Percentiles rank a stretch among this genome's conserved stretches.
phyloP scores from a whole-genome alignment of 2,888 invertebrate genomes.

The Chymomyza fuscimana region DNA sequence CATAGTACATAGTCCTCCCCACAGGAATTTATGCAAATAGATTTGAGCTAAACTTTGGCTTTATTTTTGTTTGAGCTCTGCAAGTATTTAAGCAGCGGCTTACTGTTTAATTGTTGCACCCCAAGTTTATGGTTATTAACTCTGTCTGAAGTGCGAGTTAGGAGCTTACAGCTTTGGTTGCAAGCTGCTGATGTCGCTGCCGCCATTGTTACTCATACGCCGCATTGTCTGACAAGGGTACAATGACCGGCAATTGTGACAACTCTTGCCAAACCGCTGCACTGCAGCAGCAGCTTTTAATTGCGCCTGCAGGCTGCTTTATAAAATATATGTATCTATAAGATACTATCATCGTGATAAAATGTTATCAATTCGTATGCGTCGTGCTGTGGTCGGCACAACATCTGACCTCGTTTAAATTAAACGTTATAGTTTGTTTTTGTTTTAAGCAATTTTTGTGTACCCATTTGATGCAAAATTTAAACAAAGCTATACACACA shows the following conservation, averaged over 20 bases:
- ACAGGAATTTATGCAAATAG: conserved; percentile 56
- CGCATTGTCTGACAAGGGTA: conserved; percentile 8
- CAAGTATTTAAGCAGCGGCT: conserved; percentile 40
- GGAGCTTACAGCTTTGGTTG: conserved; percentile 21
- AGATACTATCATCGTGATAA: conserved; percentile 42
- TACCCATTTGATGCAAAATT: not conserved
- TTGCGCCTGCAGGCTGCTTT: conserved; percentile 23
- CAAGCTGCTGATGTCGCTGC: conserved; percentile 44
- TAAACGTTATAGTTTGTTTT: conserved; percentile 23
- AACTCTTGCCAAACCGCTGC: conserved; percentile 11
- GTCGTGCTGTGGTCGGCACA: conserved; percentile 39
- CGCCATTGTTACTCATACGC: conserved; percentile 23
- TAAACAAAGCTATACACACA: not conserved
- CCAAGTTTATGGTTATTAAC: conserved; percentile 32
- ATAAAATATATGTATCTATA: conserved; percentile 33
- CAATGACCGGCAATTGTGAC: conserved; percentile 57
- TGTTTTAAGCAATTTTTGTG: conserved; percentile 7
- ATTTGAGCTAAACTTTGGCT: conserved; percentile 25
- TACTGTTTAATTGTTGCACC: conserved; percentile 14
- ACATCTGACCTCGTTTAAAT: conserved; percentile 63
- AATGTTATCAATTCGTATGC: conserved; percentile 37
- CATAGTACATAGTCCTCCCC: conserved; percentile 23
- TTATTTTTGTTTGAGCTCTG: conserved; percentile 7
- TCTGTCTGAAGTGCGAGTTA: conserved; percentile 47
- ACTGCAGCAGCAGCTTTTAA: conserved; percentile 35